Percentiles rank a stretch among this genome's conserved stretches.
phyloP scores from a whole-genome alignment of 1,140 invertebrate genomes.

The Diplogasteroides magnus region DNA sequence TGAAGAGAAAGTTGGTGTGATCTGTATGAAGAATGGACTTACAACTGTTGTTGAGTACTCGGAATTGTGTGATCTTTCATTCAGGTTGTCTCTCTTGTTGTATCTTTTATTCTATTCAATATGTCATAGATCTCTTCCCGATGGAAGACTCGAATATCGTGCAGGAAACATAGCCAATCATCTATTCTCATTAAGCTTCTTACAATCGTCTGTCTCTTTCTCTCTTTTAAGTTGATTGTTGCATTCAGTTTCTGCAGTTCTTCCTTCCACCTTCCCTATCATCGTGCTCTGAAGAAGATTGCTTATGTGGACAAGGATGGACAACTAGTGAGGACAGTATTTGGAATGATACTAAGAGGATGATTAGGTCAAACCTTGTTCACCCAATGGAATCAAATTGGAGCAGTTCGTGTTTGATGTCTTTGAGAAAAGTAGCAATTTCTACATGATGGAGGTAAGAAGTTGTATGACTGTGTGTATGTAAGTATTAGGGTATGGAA shows the following conservation, averaged over 20 bases:
- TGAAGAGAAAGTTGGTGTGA: conserved; percentile 86
- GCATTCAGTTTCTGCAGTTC: conserved; percentile 21
- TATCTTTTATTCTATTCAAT: background rate
- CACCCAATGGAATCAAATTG: conserved; percentile 92
- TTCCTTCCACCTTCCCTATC: conserved; percentile 67
- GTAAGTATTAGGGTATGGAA: conserved; percentile 1
- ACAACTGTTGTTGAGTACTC: conserved; percentile 84
- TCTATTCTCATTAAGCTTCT: conserved; percentile 82
- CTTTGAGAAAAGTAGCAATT: conserved; percentile 72
- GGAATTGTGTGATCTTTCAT: conserved; percentile 78
- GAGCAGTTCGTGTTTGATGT: conserved; percentile 99
- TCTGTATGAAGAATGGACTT: conserved; percentile 78
- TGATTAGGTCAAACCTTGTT: conserved; percentile 63
- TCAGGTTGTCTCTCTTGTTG: background rate
- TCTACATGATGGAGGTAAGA: conserved; percentile 23
- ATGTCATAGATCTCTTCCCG: conserved; percentile 3
- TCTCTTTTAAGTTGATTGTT: background rate
- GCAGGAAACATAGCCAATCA: conserved; percentile 98
- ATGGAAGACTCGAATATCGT: conserved; percentile 64
- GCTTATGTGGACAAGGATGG: conserved; percentile 74
- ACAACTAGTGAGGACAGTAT: too few relatives aligned
- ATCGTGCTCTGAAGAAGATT: conserved; percentile 96
- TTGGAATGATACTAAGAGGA: too few relatives aligned
- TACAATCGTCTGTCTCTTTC: conserved; percentile 58
- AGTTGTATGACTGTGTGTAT: conserved; percentile 1